Conservation (phyloP, 2,797 vertebrate genomes). For the Melanotaenia pygmaea region DNA sequence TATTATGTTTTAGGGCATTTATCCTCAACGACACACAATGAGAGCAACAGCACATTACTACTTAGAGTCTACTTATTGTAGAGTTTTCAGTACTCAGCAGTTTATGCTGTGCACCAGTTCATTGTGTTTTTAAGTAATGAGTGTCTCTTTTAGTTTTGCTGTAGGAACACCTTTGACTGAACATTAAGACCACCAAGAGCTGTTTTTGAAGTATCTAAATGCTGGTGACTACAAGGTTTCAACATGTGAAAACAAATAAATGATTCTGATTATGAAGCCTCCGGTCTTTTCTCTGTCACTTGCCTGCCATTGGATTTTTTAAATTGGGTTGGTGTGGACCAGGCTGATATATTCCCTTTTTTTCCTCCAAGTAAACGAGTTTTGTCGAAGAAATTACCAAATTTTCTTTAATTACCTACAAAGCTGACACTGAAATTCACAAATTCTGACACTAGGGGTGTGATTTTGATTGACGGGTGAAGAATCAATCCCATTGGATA, state of each 20-base stretch:
- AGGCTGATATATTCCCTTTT: too few species aligned
- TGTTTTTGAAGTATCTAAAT: background rate
- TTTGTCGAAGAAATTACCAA: too few species aligned
- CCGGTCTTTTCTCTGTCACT: too few species aligned
- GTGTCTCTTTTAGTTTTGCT: slow-evolving; percentile 15
- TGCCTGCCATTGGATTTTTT: too few species aligned
- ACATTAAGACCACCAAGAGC: background rate
- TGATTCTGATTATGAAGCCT: too few species aligned
- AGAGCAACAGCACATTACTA: slow-evolving; percentile 15
- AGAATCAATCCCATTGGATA: too few species aligned
- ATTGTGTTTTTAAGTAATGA: slow-evolving; percentile 18
- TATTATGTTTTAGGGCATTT: slow-evolving; percentile 37
- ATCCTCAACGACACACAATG: slow-evolving; percentile 39
- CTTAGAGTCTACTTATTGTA: slow-evolving; percentile 18
- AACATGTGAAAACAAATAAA: background rate
- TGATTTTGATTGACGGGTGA: too few species aligned
- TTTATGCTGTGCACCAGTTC: slow-evolving; percentile 13
- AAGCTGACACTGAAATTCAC: too few species aligned
- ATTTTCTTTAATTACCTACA: too few species aligned
- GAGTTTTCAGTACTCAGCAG: slow-evolving; percentile 35
- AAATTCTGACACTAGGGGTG: too few species aligned
- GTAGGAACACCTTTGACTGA: background rate
- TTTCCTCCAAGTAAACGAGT: too few species aligned
- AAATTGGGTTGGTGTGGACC: too few species aligned
- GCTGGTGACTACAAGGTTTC: background rate